Conservation (phyloP, 2,888 invertebrate genomes). For the Folsomia manolachei region DNA sequence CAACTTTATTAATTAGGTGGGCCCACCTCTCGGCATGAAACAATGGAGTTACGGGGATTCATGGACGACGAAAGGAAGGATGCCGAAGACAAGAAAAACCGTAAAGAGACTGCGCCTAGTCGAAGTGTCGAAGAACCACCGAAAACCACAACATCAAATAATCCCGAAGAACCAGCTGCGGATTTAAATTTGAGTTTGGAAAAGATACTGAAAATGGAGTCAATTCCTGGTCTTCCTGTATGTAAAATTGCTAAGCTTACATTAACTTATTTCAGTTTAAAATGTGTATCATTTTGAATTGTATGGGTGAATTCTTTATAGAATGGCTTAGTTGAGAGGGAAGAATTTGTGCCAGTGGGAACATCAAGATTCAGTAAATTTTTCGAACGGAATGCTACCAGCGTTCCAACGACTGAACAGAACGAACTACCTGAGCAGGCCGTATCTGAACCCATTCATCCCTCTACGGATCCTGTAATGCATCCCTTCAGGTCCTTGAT, state of each 20-base stretch:
- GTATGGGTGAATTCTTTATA: slow-evolving; percentile 52
- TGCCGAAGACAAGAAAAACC: slow-evolving; percentile 15
- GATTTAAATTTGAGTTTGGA: slow-evolving; percentile 64
- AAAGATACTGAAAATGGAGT: slow-evolving; percentile 77
- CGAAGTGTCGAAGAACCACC: not conserved
- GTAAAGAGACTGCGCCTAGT: not conserved
- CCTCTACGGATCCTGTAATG: not conserved
- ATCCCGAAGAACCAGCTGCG: slow-evolving; percentile 16
- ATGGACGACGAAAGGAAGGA: slow-evolving; percentile 61
- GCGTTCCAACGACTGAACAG: not conserved
- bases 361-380: slow-evolving; percentile 60
- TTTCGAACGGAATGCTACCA: slow-evolving; percentile 71
- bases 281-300: not conserved
- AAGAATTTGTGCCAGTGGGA: slow-evolving; percentile 53
- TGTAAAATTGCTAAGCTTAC: slow-evolving; percentile 49
- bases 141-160: too few relatives aligned
- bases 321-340: slow-evolving; percentile 63
- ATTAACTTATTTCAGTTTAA: not conserved
- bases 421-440: not conserved
- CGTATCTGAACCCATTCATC: not conserved
- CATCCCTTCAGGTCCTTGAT: too few relatives aligned
- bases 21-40: slow-evolving; percentile 85
- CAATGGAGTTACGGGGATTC: slow-evolving; percentile 89
- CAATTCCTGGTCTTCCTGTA: slow-evolving; percentile 71
- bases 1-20: slow-evolving; percentile 59